phyloP scores from a whole-genome alignment of 1,140 invertebrate genomes.

The Bombyx mori region ASM3026992v2 NC_085134.1:10203001-10203500 shows the following conservation, averaged over 20 bases:
- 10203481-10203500: no score
- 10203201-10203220: slow-evolving; percentile 84
- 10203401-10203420: no score
- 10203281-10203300: slow-evolving; percentile 78
- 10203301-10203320: slow-evolving; percentile 74
- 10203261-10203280: slow-evolving; percentile 82
- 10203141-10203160: slow-evolving; percentile 57
- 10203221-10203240: slow-evolving; percentile 88
- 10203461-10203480: no score
- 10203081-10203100: no score
- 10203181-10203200: slow-evolving; percentile 76
- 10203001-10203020: no score
- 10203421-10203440: no score
- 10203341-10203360: slow-evolving; percentile 84
- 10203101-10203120: neutral
- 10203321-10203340: slow-evolving; percentile 79
- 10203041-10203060: no score
- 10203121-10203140: neutral
- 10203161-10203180: slow-evolving; percentile 69
- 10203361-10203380: slow-evolving; percentile 77
- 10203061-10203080: no score
- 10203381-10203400: no score
- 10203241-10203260: slow-evolving; percentile 90
- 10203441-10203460: no score
- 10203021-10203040: no score